A percentile compares a stretch with the other conserved stretches of the same genome.
Conservation (phyloP, 2,113 vertebrate genomes). For the Engraulis encrasicolus region DNA sequence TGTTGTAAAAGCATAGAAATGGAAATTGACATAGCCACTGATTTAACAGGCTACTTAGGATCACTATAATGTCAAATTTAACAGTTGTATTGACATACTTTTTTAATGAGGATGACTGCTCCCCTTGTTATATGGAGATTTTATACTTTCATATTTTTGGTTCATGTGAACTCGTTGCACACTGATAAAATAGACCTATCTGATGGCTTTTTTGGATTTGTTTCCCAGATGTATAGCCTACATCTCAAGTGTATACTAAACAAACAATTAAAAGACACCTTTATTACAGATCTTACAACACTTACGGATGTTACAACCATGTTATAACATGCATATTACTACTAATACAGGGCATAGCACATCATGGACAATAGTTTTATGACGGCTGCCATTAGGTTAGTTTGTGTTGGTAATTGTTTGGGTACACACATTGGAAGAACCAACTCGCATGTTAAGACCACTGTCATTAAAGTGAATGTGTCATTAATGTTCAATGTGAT, state of each 20-base stretch:
- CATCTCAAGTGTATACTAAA: not conserved
- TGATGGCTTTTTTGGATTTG: not conserved
- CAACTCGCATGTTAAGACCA: too few relatives aligned
- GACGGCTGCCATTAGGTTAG: too few relatives aligned
- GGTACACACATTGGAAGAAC: too few relatives aligned
- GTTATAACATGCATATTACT: too few relatives aligned
- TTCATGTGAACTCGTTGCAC: not conserved
- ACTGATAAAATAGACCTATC: not conserved
- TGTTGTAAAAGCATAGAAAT: conserved; percentile 57
- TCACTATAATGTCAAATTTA: not conserved
- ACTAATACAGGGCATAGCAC: too few relatives aligned
- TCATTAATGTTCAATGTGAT: too few relatives aligned
- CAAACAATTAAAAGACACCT: not conserved
- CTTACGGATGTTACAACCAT: too few relatives aligned
- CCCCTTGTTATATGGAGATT: not conserved
- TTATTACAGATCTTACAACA: not conserved
- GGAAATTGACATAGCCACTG: conserved; percentile 64
- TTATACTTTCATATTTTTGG: too few relatives aligned
- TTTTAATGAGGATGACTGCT: not conserved
- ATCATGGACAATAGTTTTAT: too few relatives aligned
- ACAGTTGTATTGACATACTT: conserved; percentile 4
- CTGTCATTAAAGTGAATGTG: too few relatives aligned
- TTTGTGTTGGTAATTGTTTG: too few relatives aligned
- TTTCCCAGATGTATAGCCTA: too few relatives aligned
- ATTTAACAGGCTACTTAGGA: conserved; percentile 55